phyloP scores from a whole-genome alignment of 2,888 invertebrate genomes.

The Ceriagrion tenellum region DNA sequence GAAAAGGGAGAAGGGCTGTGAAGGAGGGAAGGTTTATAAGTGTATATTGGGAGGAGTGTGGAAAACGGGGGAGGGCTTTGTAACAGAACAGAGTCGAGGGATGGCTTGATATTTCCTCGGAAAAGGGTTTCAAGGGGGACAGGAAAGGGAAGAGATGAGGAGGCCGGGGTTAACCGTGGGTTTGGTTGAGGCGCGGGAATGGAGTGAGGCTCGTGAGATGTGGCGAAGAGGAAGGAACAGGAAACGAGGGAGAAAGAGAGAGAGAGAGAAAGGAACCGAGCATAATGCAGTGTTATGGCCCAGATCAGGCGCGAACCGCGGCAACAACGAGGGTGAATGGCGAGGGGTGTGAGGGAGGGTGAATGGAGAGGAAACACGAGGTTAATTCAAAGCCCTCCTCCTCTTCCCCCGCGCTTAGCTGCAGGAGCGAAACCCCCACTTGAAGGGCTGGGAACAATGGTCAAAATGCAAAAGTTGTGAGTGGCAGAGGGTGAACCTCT shows the following conservation, averaged over 20 bases:
- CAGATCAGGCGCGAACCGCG: background rate
- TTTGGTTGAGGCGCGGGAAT: background rate
- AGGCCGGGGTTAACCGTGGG: background rate
- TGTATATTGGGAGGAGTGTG: background rate
- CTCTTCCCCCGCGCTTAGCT: too few relatives aligned
- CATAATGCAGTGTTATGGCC: slow-evolving; percentile 13
- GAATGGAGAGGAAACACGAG: slow-evolving; percentile 13
- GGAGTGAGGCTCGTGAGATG: background rate
- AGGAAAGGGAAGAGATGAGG: background rate
- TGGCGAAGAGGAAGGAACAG: background rate
- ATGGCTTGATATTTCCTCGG: background rate
- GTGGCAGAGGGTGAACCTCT: background rate
- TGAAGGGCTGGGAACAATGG: background rate
- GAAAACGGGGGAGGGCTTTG: background rate
- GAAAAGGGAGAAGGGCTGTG: background rate
- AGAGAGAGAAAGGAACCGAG: background rate
- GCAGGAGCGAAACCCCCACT: background rate
- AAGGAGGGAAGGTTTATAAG: background rate
- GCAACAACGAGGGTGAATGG: background rate
- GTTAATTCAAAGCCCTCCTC: slow-evolving; percentile 51
- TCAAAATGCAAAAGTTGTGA: slow-evolving; percentile 37
- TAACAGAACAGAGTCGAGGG: background rate
- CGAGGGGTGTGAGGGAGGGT: background rate
- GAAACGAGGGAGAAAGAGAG: background rate
- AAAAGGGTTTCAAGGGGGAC: background rate